Base-by-base conservation (phyloP, 2,888 invertebrate species). In the Dicyrtomina minuta region DNA sequence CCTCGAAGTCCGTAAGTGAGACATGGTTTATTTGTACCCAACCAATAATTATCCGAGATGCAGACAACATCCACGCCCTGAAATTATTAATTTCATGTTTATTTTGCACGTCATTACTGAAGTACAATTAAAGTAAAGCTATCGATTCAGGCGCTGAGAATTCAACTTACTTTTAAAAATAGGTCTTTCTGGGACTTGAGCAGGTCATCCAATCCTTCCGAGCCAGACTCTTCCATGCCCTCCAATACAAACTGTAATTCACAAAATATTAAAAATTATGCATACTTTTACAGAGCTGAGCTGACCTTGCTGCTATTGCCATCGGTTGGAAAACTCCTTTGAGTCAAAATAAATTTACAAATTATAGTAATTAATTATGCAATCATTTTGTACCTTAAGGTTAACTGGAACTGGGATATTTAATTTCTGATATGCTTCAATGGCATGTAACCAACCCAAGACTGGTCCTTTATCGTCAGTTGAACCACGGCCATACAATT, bases 11-110 rank as follows among this genome's bases (percentile, higher is more conserved):
- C 98, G 82, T 98, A 98, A 0, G 98, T 97, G 71, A 99, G 87
- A 81, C 98, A 98, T 0, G 98, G 98, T 81, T 94, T 96, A 22
- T 88, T 90, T 74, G 91, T 96, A 1, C 98, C 97, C 71, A 99
- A 84, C 98, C 98, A 99, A 82, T 98, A 99, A 83, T 97, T 99
- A 82, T 99, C 98, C 26, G 96, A 96, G 80, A 99, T 97, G 82
- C 97, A 97, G 17, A 96, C 93, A 83, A 88, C 97, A 82, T 98
- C 96, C 0, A 94, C 90, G 80, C 87, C 86, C 70, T 88, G 27
- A 24, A 56, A 51, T n/a, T 81, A 33, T 33, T 5, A 62, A 65
- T 5, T 43, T 4, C 33, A 33, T 33, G 33, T 8, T 5, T 3
- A 33, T 33, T 33, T 33, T 33, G 3, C 8, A 33, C n/a, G n/a